phyloP scores from a whole-genome alignment of 30 jellyfish, hydroid and myxozoan species.

The Hydractinia symbiolongicarpus region DNA sequence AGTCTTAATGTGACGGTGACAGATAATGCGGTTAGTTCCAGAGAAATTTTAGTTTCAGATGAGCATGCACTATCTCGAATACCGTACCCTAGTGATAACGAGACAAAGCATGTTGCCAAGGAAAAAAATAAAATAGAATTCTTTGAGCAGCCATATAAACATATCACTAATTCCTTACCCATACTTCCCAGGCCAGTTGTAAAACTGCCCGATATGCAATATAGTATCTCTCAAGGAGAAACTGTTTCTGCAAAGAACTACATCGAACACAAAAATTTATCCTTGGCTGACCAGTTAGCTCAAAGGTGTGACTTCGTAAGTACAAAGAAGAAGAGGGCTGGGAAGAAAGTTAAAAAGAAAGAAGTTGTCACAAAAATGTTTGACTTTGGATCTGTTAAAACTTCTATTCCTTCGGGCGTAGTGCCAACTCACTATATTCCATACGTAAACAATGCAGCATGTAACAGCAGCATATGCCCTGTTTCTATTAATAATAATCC shows the following conservation, averaged over 20 bases:
- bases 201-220: background rate
- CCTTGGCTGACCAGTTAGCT: background rate
- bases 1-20: too few species aligned
- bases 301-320: background rate
- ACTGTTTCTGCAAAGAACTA: too few species aligned
- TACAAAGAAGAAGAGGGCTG: background rate
- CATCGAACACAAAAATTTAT: background rate
- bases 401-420: too few species aligned
- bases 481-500: too few species aligned
- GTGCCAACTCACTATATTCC: too few species aligned
- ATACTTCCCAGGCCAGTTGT: background rate
- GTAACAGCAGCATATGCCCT: too few species aligned
- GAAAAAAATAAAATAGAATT: background rate
- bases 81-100: background rate
- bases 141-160: conserved; percentile 1
- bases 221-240: too few species aligned
- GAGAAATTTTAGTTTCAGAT: background rate
- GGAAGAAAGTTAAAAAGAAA: background rate
- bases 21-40: too few species aligned
- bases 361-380: background rate
- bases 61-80: background rate
- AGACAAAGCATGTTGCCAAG: background rate
- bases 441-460: too few species aligned
- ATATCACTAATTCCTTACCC: background rate
- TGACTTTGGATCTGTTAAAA: background rate